Conservation (phyloP, 2,113 vertebrate species). For the Nycticorax nycticorax region DNA sequence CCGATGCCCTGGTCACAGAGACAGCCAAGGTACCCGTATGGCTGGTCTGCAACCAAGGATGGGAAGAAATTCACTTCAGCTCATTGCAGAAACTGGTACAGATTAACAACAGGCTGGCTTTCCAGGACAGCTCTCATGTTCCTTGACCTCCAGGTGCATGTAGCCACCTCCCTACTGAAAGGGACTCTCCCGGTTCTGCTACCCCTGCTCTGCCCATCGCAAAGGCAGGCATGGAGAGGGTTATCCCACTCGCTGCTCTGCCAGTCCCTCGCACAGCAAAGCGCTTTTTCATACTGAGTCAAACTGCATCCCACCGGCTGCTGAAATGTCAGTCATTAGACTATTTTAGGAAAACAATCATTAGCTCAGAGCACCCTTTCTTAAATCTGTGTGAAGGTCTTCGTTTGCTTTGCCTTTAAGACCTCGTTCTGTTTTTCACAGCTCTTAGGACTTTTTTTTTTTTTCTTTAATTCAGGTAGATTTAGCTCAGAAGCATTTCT, state of each 20-base stretch:
- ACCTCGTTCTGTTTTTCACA: neutral
- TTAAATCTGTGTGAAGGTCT: neutral
- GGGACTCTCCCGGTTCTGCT: rapidly evolving
- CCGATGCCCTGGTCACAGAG: neutral
- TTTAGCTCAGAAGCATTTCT: neutral
- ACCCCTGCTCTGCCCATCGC: neutral
- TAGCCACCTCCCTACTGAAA: neutral
- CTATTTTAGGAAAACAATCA: neutral
- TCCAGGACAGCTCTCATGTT: rapidly evolving
- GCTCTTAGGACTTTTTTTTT: neutral
- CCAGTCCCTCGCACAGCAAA: neutral
- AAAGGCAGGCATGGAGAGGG: neutral
- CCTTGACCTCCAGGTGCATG: neutral
- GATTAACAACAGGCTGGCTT: neutral
- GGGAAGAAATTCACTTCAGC: neutral
- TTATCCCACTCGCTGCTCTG: neutral
- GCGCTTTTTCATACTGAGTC: neutral
- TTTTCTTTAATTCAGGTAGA: neutral
- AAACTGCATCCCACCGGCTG: neutral
- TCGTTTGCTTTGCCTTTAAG: neutral
- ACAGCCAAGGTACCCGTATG: neutral
- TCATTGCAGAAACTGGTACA: neutral
- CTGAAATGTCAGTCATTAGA: neutral
- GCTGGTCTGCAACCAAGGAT: neutral
- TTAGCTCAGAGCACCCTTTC: neutral